Percentiles rank a stretch among this genome's conserved stretches.
Evolutionary conservation across 30 jellyfish, hydroid and myxozoan species (phyloP).

Genomic region (Kudoa iwatai): DNA sequence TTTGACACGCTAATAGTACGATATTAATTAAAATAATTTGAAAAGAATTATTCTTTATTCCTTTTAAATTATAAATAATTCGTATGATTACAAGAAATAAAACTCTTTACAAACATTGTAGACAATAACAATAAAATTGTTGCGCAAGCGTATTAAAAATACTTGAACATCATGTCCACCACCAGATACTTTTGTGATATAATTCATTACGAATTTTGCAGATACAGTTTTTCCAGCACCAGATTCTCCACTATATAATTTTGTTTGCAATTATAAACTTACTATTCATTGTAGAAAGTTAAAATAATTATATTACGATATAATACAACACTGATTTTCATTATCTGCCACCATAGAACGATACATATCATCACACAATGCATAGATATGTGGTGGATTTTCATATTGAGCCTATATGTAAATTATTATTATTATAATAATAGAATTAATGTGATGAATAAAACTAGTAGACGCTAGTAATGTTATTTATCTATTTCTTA

Average conservation of each 20-base stretch:
- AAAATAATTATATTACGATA: slow-evolving; percentile 10
- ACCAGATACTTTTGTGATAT: slow-evolving; percentile 87
- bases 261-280: not conserved
- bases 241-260: slow-evolving; percentile 54
- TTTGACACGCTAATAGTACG: slow-evolving; percentile 13
- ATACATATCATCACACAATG: slow-evolving; percentile 53
- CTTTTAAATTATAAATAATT: not conserved
- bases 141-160: not conserved
- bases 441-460: not conserved
- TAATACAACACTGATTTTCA: slow-evolving; percentile 72
- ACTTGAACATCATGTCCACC: slow-evolving; percentile 75
- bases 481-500: slow-evolving; percentile 5
- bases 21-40: not conserved
- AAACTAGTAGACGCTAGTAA: not conserved
- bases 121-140: not conserved
- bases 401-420: slow-evolving; percentile 42
- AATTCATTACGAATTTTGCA: slow-evolving; percentile 66
- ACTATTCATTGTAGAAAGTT: not conserved
- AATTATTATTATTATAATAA: slow-evolving; percentile 1
- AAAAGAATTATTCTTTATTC: not conserved
- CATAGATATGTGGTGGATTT: slow-evolving; percentile 85
- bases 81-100: not conserved
- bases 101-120: not conserved
- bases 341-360: slow-evolving; percentile 47
- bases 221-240: slow-evolving; percentile 97